phyloP scores from a whole-genome alignment of 1,140 invertebrate species.

The Drosophila sechellia region DNA sequence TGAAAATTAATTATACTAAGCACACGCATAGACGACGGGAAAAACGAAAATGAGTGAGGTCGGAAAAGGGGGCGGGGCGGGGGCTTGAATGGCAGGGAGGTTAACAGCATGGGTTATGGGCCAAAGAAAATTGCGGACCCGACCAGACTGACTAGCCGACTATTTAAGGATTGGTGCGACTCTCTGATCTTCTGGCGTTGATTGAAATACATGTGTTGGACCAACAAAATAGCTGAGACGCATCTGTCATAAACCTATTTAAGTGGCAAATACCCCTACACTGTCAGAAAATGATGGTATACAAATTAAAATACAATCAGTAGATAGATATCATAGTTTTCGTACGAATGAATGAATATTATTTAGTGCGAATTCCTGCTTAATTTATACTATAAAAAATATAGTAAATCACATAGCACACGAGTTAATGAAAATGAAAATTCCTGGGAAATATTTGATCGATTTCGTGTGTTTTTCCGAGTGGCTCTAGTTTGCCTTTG shows the following conservation, averaged over 20 bases:
- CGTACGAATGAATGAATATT: no score
- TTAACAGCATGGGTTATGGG: slow-evolving; percentile 46
- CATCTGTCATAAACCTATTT: slow-evolving; percentile 44
- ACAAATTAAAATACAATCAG: no score
- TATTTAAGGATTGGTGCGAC: slow-evolving; percentile 52
- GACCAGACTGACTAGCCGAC: slow-evolving; percentile 26
- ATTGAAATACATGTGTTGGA: slow-evolving; percentile 39
- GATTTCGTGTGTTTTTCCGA: slow-evolving; percentile 6
- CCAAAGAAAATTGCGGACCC: slow-evolving; percentile 10
- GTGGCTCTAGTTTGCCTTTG: slow-evolving; percentile 27
- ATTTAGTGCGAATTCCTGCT: not conserved
- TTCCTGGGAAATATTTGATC: slow-evolving; percentile 9
- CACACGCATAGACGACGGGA: slow-evolving; percentile 25
- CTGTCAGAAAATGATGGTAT: slow-evolving; percentile 9
- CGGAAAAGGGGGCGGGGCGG: no score
- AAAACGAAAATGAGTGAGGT: slow-evolving; percentile 3
- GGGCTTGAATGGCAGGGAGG: slow-evolving; percentile 3
- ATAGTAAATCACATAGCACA: not conserved
- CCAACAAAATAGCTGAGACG: slow-evolving; percentile 16
- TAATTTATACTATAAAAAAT: not conserved
- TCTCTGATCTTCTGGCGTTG: slow-evolving; percentile 49
- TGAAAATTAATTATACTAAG: slow-evolving; percentile 73
- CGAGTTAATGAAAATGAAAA: not conserved
- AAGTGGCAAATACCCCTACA: slow-evolving; percentile 23
- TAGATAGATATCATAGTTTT: no score